Conservation (phyloP, 2,888 invertebrate genomes). For the Pseudanteris insignis region DNA sequence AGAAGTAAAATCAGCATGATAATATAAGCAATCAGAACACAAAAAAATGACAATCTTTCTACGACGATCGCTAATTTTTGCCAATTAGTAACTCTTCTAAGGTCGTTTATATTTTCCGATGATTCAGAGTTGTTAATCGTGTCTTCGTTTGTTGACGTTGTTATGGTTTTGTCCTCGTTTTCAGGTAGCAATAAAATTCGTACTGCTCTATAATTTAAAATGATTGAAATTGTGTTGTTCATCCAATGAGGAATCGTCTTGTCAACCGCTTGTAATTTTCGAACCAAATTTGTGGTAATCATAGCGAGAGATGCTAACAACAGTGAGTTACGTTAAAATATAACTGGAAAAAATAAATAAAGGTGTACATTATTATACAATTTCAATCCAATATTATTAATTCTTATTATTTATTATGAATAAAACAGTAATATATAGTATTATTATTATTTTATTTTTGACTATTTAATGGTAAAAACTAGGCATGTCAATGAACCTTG, state of each 20-base stretch:
- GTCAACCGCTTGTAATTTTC: slow-evolving; percentile 53
- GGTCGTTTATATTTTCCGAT: slow-evolving; percentile 19
- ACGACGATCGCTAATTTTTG: slow-evolving; percentile 53
- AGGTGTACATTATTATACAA: no score
- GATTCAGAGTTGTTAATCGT: slow-evolving; percentile 44
- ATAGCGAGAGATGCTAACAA: slow-evolving; percentile 54
- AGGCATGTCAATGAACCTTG: no score
- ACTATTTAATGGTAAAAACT: no score
- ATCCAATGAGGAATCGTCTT: slow-evolving; percentile 55
- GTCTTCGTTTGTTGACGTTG: slow-evolving; percentile 32
- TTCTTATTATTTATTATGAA: no score
- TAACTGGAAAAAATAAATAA: slow-evolving; percentile 55
- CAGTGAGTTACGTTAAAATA: slow-evolving; percentile 58
- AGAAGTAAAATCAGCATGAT: slow-evolving; percentile 50
- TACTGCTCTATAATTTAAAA: slow-evolving; percentile 51
- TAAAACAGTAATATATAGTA: no score
- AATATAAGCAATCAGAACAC: slow-evolving; percentile 50
- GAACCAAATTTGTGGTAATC: slow-evolving; percentile 55
- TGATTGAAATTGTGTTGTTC: slow-evolving; percentile 45
- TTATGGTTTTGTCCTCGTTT: slow-evolving; percentile 39
- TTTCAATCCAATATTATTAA: no score
- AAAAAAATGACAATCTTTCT: slow-evolving; percentile 56
- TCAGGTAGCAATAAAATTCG: slow-evolving; percentile 50
- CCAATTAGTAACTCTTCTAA: slow-evolving; percentile 56
- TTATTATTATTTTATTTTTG: no score